Conservation (phyloP, 2,113 vertebrate genomes). For the Ameiurus melas region DNA sequence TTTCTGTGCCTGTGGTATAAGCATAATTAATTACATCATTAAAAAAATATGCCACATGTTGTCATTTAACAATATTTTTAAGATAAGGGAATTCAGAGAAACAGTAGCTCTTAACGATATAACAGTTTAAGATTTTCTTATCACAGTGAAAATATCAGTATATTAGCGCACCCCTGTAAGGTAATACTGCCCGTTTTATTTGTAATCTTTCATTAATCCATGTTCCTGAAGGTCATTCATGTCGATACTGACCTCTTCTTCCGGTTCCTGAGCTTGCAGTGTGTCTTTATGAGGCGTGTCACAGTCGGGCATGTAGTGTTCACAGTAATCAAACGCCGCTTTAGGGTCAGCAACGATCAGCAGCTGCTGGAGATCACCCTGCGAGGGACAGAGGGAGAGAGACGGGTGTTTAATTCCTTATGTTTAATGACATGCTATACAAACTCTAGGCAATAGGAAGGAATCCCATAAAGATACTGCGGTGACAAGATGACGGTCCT, state of each 20-base stretch:
- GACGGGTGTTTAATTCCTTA: background rate
- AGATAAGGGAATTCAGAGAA: background rate
- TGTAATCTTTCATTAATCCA: background rate
- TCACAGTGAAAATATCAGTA: background rate
- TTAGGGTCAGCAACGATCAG: constrained; percentile 88
- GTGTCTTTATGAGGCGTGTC: constrained; percentile 79
- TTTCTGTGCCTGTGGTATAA: background rate
- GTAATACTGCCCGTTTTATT: background rate
- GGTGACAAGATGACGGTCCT: constrained; percentile 9
- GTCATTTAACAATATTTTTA: background rate
- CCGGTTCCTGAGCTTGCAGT: constrained; percentile 90
- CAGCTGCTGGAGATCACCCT: constrained; percentile 98
- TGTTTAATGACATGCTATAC: background rate
- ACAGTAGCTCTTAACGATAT: background rate
- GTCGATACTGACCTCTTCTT: constrained; percentile 77
- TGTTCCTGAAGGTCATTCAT: background rate
- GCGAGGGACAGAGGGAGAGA: constrained; percentile 46
- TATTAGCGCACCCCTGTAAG: background rate
- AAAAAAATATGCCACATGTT: background rate
- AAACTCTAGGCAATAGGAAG: background rate
- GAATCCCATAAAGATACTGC: constrained; percentile 20
- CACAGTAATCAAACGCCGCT: constrained; percentile 95
- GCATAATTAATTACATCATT: background rate
- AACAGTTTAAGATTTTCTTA: background rate
- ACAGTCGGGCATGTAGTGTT: constrained; percentile 96